phyloP scores from a whole-genome alignment of 2,888 invertebrate genomes.

The Drosophila setosimentum region DNA sequence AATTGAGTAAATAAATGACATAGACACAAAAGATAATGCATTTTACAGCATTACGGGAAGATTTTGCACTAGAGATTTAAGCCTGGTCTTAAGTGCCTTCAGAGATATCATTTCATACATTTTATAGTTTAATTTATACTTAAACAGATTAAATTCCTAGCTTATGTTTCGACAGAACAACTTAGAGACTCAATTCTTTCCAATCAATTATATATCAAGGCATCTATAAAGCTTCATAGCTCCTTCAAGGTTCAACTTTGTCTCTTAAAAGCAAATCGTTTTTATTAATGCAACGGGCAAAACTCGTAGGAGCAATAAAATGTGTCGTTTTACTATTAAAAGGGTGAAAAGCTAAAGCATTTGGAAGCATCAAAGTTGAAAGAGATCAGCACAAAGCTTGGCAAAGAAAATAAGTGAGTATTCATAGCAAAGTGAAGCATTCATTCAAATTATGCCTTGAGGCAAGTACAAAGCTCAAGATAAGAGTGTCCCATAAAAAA shows the following conservation, averaged over 20 bases:
- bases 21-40: not conserved
- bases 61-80: not conserved
- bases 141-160: not conserved
- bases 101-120: not conserved
- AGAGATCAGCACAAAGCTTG: constrained; percentile 7
- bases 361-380: constrained; percentile 10
- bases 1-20: constrained; percentile 22
- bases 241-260: not conserved
- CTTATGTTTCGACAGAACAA: not conserved
- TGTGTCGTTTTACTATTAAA: constrained; percentile 4
- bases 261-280: not conserved
- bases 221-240: not conserved
- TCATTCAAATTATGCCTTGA: constrained; percentile 28
- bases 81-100: too few species aligned
- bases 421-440: constrained; percentile 13
- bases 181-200: not conserved
- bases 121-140: not conserved
- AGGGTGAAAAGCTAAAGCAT: not conserved
- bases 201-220: not conserved
- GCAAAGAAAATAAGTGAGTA: constrained; percentile 9
- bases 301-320: not conserved
- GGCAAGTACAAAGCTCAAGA: constrained; percentile 23
- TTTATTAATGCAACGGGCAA: not conserved
- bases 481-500: constrained; percentile 6
- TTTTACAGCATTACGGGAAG: not conserved